A percentile compares a stretch with the other conserved stretches of the same genome.
Evolutionary conservation across 2,113 vertebrate genomes (phyloP).

Genomic region (Vulpes vulpes): DNA sequence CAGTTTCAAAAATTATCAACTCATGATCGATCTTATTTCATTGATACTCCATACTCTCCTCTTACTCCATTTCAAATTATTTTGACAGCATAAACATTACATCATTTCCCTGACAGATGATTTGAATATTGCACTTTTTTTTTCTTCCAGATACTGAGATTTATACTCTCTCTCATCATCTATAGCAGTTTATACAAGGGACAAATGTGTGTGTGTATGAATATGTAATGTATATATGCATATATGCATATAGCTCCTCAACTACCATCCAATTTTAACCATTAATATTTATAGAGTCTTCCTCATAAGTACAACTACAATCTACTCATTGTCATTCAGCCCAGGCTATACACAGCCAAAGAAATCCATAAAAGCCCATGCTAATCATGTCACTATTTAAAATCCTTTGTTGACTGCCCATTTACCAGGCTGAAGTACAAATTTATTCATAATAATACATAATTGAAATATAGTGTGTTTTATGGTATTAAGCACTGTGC

Average conservation of each 20-base stretch:
- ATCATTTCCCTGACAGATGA: conserved; percentile 21
- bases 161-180: neutral
- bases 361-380: neutral
- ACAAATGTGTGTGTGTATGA: neutral
- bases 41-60: neutral
- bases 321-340: neutral
- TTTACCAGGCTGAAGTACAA: neutral
- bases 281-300: neutral
- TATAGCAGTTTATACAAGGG: neutral
- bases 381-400: neutral
- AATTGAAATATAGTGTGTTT: neutral
- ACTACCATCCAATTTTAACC: neutral
- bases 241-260: neutral
- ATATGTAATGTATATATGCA: neutral
- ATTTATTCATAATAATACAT: conserved; percentile 16
- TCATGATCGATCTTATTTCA: neutral
- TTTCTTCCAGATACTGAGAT: neutral
- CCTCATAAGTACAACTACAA: neutral
- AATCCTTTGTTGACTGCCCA: neutral
- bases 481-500: neutral
- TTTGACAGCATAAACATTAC: neutral
- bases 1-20: neutral
- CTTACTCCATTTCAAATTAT: neutral
- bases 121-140: neutral
- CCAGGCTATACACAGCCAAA: neutral